Base-by-base conservation (phyloP, 2,888 invertebrate species). In the Caenorhabditis panamensis region DNA sequence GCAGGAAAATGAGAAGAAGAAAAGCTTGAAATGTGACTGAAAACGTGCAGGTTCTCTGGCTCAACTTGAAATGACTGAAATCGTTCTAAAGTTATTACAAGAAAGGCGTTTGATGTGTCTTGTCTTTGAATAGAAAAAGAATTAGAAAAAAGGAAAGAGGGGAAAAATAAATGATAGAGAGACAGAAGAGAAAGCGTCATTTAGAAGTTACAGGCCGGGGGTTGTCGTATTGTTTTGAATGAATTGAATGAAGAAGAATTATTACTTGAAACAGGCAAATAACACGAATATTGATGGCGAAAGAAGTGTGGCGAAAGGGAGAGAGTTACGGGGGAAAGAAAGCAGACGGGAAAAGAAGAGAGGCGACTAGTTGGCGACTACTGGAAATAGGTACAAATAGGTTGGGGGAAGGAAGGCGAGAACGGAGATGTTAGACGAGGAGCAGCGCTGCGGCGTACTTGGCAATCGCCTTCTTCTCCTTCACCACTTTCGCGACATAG, bases 381-480 rank as follows among this genome's bases (percentile, higher is more conserved):
- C 68, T 71, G 68, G 44, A 67, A 72, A 72, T 72, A 79, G 71
- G 66, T 72, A 72, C 71, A 79, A 79, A 79, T 72, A 79, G 53
- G 16, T 16, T 18, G n/a, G 18, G 31, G 26, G 58, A 31, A 31
- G 37, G 68, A 22, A 26, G 8, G 18, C 18, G 9, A 18, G 2
- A 44, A 22, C 3, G 44, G 28, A 47, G 24, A 24, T 31, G 44
- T 66, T 67, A 79, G 67, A 79, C 58, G 61, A 79, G 67, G 49
- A 79, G 68, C 31, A 79, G 72, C 16, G 84, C 83, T n/a, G 89
- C 89, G 16, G 85, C 66, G 63, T 87, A 89, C 67, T 89, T 89
- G 20, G 89, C 87, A 28, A 89, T 84, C 31, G 89, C 88, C 73
- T 89, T 89, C 82, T 89, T 89, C 66, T 89, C 89, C 59, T 87